Evolutionary conservation across 2,113 vertebrate genomes (phyloP).

Genomic region (Brachyhypopomus occidentalis): DNA sequence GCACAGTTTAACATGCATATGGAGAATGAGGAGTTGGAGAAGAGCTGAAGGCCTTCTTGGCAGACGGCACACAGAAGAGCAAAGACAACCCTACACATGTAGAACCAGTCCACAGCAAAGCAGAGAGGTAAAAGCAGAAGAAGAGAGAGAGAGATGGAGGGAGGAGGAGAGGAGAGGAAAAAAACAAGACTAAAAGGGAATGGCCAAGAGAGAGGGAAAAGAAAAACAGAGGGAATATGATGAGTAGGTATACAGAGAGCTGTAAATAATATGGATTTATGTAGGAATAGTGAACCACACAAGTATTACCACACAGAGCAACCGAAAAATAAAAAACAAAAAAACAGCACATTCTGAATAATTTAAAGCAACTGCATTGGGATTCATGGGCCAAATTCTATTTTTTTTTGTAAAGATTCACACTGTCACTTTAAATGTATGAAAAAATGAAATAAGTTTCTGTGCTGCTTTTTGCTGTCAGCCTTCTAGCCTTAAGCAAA

Average conservation of each 20-base stretch:
- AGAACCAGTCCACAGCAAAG: no score
- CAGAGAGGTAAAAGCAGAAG: slow-evolving; percentile 17
- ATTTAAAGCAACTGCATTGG: slow-evolving; percentile 19
- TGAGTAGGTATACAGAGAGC: slow-evolving; percentile 1
- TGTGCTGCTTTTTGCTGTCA: background rate
- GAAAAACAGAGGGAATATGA: background rate
- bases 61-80: no score
- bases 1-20: no score
- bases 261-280: no score
- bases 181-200: background rate
- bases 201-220: background rate
- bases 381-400: background rate
- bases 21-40: no score
- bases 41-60: no score
- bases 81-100: no score
- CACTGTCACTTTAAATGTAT: slow-evolving; percentile 38
- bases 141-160: no score
- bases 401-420: background rate
- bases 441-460: slow-evolving; percentile 45
- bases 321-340: slow-evolving; percentile 19
- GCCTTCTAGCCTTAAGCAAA: slow-evolving; percentile 12
- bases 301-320: background rate
- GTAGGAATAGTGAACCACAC: background rate
- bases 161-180: background rate
- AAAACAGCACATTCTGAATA: slow-evolving; percentile 29